phyloP scores from a whole-genome alignment of 2,797 vertebrate species.

The Acomys russatus region DNA sequence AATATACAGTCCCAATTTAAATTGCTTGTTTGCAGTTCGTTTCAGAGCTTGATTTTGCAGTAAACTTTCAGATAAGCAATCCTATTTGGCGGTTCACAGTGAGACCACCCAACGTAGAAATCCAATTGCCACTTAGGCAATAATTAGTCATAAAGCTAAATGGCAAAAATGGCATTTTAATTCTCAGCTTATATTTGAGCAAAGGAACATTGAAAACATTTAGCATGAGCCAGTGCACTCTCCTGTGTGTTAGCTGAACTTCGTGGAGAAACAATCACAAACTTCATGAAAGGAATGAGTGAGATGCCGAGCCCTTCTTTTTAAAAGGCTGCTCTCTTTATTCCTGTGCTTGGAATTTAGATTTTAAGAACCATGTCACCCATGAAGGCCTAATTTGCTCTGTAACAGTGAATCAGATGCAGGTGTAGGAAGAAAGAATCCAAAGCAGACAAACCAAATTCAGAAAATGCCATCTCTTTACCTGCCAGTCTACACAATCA shows the following conservation, averaged over 20 bases:
- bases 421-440: conserved; percentile 54
- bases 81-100: conserved; percentile 54
- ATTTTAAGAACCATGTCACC: conserved; percentile 63
- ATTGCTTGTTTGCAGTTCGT: conserved; percentile 81
- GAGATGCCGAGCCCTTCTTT: conserved; percentile 49
- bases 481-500: conserved; percentile 44
- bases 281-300: conserved; percentile 29
- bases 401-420: conserved; percentile 67
- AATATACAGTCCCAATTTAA: conserved; percentile 72
- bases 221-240: not conserved
- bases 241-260: conserved; percentile 70
- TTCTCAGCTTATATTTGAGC: conserved; percentile 79
- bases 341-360: not conserved
- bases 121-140: conserved; percentile 81
- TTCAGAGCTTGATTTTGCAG: conserved; percentile 81
- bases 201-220: conserved; percentile 75
- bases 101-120: conserved; percentile 75
- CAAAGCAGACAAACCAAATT: conserved; percentile 64
- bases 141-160: conserved; percentile 86
- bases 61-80: conserved; percentile 67
- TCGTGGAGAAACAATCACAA: conserved; percentile 40
- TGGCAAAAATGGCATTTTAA: conserved; percentile 85
- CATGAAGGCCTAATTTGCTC: conserved; percentile 59
- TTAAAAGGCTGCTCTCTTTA: conserved; percentile 69
- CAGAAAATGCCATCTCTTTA: conserved; percentile 56